Percentiles rank a stretch among this genome's conserved stretches.
Conservation (phyloP, 2,888 invertebrate species). For the Syritta pipiens region DNA sequence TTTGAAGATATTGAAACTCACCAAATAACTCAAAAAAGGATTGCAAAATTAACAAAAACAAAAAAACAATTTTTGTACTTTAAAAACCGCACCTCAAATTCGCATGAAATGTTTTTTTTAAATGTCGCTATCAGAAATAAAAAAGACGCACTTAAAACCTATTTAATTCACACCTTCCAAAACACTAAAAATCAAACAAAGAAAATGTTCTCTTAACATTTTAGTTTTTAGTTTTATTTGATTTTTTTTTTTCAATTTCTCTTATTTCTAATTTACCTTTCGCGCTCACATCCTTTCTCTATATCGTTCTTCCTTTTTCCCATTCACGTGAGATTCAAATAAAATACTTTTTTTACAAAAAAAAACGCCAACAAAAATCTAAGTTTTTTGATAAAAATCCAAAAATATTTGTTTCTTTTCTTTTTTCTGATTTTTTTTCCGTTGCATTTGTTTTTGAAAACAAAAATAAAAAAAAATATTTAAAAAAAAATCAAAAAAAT, state of each 20-base stretch:
- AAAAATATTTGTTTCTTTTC: conserved; percentile 70
- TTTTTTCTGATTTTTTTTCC: conserved; percentile 71
- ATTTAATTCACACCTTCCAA: conserved; percentile 9
- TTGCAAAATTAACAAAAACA: neutral
- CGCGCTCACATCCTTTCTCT: conserved; percentile 32
- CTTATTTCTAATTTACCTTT: conserved; percentile 21
- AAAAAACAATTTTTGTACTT: neutral
- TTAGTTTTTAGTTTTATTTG: conserved; percentile 12
- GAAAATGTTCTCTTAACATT: neutral
- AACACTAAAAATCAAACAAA: conserved; percentile 6
- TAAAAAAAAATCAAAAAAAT: conserved; percentile 29
- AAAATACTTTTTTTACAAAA: conserved; percentile 44
- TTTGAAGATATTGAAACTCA: neutral
- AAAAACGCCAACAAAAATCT: conserved; percentile 43
- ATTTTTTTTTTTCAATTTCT: conserved; percentile 7
- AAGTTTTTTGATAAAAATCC: conserved; percentile 65
- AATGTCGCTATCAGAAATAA: conserved; percentile 37
- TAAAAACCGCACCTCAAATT: conserved; percentile 24
- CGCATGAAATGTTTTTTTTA: conserved; percentile 58
- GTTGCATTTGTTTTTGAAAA: conserved; percentile 63
- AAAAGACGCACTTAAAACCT: conserved; percentile 36
- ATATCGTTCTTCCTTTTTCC: conserved; percentile 9
- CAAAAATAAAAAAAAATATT: conserved; percentile 38
- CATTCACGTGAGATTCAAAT: conserved; percentile 52
- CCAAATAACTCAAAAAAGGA: neutral